Conservation (phyloP, 2,797 vertebrate genomes). For the Diglossa cyanea region DNA sequence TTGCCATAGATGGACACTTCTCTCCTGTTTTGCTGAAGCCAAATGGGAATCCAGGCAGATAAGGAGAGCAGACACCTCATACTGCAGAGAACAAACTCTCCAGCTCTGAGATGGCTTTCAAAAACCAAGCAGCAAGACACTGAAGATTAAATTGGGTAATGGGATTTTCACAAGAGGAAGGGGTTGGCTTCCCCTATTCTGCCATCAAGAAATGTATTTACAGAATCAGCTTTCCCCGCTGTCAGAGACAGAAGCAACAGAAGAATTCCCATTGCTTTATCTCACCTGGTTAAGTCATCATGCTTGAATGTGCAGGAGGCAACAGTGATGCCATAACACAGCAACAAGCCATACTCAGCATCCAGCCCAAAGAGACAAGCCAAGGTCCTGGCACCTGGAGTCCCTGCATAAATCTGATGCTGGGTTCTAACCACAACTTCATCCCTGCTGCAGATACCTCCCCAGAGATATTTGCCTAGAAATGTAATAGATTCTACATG, state of each 20-base stretch:
- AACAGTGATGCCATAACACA: not conserved
- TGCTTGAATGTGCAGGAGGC: not conserved
- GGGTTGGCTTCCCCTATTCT: not conserved
- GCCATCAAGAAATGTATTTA: not conserved
- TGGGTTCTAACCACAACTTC: not conserved
- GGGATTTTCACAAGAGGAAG: not conserved
- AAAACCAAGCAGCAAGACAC: not conserved
- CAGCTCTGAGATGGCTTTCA: not conserved
- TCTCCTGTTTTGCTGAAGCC: not conserved
- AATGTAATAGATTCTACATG: not conserved
- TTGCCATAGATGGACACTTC: not conserved
- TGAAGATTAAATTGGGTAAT: not conserved
- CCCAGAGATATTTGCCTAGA: not conserved
- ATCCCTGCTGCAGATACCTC: not conserved
- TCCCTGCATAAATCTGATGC: not conserved
- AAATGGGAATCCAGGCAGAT: not conserved
- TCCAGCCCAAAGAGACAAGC: not conserved
- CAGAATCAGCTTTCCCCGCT: not conserved
- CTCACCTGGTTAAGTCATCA: not conserved
- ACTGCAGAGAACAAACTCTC: not conserved
- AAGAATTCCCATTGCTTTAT: not conserved
- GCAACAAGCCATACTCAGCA: not conserved
- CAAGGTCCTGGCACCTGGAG: not conserved
- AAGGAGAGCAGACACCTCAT: not conserved
- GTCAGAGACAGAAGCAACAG: not conserved